Conservation (phyloP, 2,113 vertebrate species). For the Zosterops pallidus region DNA sequence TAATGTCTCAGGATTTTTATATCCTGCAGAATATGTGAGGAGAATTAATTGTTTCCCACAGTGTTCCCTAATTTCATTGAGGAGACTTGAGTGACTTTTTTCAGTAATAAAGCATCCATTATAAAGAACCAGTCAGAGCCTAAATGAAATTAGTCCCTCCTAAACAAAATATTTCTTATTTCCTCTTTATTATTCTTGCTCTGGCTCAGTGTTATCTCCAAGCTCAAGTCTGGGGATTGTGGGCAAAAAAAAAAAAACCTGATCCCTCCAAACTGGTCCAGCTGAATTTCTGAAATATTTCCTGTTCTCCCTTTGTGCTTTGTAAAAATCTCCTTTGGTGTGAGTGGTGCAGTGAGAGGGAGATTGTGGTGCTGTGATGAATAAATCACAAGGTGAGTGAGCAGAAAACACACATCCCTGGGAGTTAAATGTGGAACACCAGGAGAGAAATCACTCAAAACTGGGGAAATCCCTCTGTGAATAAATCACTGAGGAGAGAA, state of each 20-base stretch:
- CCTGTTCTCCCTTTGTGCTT: not conserved
- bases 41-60: not conserved
- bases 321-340: not conserved
- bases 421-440: not conserved
- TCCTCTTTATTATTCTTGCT: constrained; percentile 32
- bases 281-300: not conserved
- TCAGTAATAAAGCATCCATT: constrained; percentile 53
- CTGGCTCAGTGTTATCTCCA: not conserved
- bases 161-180: constrained; percentile 38
- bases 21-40: not conserved
- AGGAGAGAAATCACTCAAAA: not conserved
- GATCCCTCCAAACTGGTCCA: not conserved
- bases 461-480: not conserved
- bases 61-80: constrained; percentile 48
- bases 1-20: not conserved
- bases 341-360: not conserved
- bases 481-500: not conserved
- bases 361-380: not conserved
- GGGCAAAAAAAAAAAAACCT: not conserved
- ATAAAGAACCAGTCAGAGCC: constrained; percentile 48
- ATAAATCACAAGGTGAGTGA: not conserved
- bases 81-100: not conserved
- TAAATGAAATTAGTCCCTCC: constrained; percentile 63
- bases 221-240: not conserved
- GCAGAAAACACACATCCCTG: not conserved